Conservation (phyloP, 1,140 invertebrate genomes). For the Dreissena polymorpha region DNA sequence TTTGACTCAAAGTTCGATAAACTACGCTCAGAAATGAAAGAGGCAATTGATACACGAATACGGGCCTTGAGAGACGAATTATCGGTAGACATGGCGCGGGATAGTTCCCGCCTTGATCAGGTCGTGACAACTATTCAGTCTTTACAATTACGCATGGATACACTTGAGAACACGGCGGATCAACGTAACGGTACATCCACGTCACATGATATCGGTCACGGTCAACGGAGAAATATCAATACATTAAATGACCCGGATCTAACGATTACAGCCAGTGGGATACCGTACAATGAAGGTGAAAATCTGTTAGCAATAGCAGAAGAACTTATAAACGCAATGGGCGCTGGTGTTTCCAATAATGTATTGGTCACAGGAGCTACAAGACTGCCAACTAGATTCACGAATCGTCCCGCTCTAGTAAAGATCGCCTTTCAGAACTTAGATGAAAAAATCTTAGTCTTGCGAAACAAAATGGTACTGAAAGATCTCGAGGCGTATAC, state of each 20-base stretch:
- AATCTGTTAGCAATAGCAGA: constrained; percentile 11
- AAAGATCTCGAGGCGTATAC: constrained; percentile 10
- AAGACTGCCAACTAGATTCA: constrained; percentile 15
- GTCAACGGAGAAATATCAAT: constrained; percentile 13
- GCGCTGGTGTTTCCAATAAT: constrained; percentile 23
- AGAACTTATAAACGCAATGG: constrained; percentile 19
- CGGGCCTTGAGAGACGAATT: constrained; percentile 24
- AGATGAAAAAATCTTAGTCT: constrained; percentile 37
- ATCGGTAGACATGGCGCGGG: constrained; percentile 12
- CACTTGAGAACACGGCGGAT: background rate
- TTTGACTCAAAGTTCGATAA: constrained; percentile 28
- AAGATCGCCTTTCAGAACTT: constrained; percentile 32
- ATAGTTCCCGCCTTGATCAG: constrained; percentile 20
- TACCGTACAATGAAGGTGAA: constrained; percentile 28
- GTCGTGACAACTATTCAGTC: constrained; percentile 46
- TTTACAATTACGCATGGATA: constrained; percentile 7
- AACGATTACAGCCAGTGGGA: constrained; percentile 21
- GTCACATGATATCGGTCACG: constrained; percentile 5
- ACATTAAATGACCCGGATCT: constrained; percentile 9
- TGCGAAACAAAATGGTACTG: constrained; percentile 34
- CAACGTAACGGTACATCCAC: constrained; percentile 19
- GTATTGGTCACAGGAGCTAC: constrained; percentile 20
- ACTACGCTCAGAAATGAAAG: constrained; percentile 7
- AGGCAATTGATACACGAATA: constrained; percentile 20
- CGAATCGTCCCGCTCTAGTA: constrained; percentile 20